phyloP scores from a whole-genome alignment of 2,113 vertebrate species.

The Sceloporus undulatus region DNA sequence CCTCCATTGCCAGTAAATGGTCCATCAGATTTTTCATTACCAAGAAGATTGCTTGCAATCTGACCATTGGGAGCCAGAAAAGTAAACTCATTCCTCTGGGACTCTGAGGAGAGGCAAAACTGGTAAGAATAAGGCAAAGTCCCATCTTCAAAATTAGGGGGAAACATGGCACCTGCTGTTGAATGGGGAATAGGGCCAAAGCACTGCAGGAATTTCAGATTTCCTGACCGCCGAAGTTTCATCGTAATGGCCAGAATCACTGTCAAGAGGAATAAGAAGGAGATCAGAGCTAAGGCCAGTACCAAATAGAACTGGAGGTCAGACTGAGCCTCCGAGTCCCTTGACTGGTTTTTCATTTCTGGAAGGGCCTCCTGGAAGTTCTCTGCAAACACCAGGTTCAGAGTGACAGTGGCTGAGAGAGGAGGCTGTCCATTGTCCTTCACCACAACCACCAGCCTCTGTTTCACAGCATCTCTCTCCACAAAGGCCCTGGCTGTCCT shows the following conservation, averaged over 20 bases:
- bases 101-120: constrained; percentile 34
- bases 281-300: constrained; percentile 54
- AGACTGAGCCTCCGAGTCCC: constrained; percentile 18
- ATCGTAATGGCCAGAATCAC: constrained; percentile 50
- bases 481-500: constrained; percentile 3
- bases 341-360: constrained; percentile 3
- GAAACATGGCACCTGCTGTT: constrained; percentile 30
- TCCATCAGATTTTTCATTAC: constrained; percentile 42
- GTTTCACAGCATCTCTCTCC: constrained; percentile 2
- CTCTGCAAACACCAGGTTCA: constrained; percentile 83
- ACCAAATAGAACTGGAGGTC: constrained; percentile 66
- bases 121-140: constrained; percentile 24
- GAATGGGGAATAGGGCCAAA: constrained; percentile 45
- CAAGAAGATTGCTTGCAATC: constrained; percentile 54
- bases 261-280: constrained; percentile 56
- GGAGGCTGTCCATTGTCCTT: constrained; percentile 75
- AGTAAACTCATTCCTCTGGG: constrained; percentile 59
- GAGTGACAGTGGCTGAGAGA: constrained; percentile 72
- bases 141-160: constrained; percentile 43
- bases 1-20: constrained; percentile 45
- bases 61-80: constrained; percentile 59
- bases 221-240: constrained; percentile 21
- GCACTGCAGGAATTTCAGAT: constrained; percentile 27
- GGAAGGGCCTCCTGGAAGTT: constrained; percentile 68
- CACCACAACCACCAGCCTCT: constrained; percentile 33